These are phyloP conservation scores for Apodemia duryi DNA, from an alignment of 2,888 invertebrate genomes.

Conservation along the genomic window DNA sequence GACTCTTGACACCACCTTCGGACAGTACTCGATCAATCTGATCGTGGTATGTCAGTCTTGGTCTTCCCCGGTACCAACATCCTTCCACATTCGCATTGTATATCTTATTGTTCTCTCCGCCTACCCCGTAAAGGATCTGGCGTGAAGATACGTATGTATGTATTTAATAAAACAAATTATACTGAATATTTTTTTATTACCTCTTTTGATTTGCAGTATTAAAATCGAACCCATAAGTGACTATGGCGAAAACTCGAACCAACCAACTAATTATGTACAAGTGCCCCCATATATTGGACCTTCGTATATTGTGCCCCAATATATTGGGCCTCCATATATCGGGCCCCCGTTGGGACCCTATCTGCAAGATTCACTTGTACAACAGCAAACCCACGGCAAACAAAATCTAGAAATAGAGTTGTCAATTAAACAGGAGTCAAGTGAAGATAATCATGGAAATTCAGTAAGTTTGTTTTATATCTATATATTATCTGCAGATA, in stretches of 20 bases:
- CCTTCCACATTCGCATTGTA: too few relatives aligned
- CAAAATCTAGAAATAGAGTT: not conserved
- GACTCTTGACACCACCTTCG: too few relatives aligned
- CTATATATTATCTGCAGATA: too few relatives aligned
- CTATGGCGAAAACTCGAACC: not conserved
- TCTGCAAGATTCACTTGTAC: not conserved
- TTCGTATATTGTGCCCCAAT: not conserved
- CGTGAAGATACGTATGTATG: too few relatives aligned
- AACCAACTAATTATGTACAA: not conserved
- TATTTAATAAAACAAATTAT: too few relatives aligned
- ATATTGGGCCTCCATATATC: not conserved
- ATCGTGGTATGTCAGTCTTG: too few relatives aligned
- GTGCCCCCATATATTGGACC: not conserved
- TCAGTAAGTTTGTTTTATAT: not conserved
- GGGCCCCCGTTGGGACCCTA: not conserved
- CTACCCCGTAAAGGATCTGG: too few relatives aligned
- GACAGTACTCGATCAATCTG: too few relatives aligned
- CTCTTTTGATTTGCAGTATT: conserved; percentile 9
- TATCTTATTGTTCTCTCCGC: too few relatives aligned
- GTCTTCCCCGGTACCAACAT: too few relatives aligned
- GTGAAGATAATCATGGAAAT: not conserved
- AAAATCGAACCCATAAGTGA: conserved; percentile 17
- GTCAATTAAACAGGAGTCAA: not conserved
- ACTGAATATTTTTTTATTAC: too few relatives aligned
- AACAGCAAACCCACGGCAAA: not conserved